These are phyloP conservation scores for Larimichthys crocea DNA, from an alignment of 2,113 vertebrate species.

Conservation along the genomic window DNA sequence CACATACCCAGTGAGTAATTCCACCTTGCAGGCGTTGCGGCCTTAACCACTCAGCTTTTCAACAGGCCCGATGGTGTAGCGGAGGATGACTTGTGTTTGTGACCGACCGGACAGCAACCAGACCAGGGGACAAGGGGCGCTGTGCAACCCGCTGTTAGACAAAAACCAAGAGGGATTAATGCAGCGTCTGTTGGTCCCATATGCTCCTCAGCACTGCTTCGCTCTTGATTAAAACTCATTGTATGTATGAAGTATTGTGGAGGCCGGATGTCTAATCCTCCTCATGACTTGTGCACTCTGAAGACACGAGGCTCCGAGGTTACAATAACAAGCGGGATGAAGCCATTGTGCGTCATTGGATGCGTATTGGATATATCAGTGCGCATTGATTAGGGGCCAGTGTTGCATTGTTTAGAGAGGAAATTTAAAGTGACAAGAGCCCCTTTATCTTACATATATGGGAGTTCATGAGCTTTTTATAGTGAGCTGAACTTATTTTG, in stretches of 20 bases:
- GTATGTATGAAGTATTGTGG: conserved; percentile 68
- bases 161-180: conserved; percentile 78
- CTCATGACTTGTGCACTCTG: conserved; percentile 78
- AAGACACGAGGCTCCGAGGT: conserved; percentile 71
- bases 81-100: conserved; percentile 9
- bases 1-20: background rate
- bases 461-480: background rate
- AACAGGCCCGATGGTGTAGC: conserved; percentile 19
- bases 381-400: conserved; percentile 15
- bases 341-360: conserved; percentile 38
- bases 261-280: conserved; percentile 70
- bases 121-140: conserved; percentile 63
- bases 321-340: conserved; percentile 62
- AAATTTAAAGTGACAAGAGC: conserved; percentile 2
- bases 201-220: conserved; percentile 77
- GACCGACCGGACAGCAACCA: conserved; percentile 46
- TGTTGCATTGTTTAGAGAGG: background rate
- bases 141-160: conserved; percentile 75
- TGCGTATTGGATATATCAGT: conserved; percentile 38
- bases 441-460: background rate
- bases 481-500: background rate
- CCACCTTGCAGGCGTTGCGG: conserved; percentile 25
- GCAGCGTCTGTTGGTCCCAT: conserved; percentile 83
- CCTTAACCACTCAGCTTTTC: conserved; percentile 9
- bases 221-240: conserved; percentile 84